Evolutionary conservation across 2,888 invertebrate genomes (phyloP).

Genomic region (Thysanoteuthis rhombus): DNA sequence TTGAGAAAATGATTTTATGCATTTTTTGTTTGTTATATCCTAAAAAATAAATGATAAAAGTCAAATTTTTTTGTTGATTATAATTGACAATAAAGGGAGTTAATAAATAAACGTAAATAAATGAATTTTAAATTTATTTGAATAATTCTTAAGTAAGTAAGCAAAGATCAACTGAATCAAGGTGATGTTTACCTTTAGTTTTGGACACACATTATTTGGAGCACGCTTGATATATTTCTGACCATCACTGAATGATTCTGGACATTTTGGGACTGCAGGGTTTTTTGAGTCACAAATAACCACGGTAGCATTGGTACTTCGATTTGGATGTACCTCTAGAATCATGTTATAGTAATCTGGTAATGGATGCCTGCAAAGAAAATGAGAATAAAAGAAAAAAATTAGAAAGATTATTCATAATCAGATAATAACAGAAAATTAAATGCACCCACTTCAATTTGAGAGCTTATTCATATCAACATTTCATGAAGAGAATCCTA

Average conservation of each 20-base stretch:
- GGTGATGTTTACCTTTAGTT: slow-evolving; percentile 44
- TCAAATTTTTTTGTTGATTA: background rate
- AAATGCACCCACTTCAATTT: background rate
- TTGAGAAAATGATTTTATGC: too few species aligned
- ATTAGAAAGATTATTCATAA: background rate
- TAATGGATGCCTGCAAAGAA: slow-evolving; percentile 56
- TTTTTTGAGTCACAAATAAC: slow-evolving; percentile 60
- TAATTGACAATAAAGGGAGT: background rate
- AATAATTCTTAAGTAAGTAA: background rate
- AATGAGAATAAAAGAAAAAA: background rate
- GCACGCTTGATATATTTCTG: slow-evolving; percentile 54
- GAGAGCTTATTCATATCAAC: background rate
- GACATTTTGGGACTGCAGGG: slow-evolving; percentile 52
- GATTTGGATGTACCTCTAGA: slow-evolving; percentile 54
- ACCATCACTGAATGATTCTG: slow-evolving; percentile 54
- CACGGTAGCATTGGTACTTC: slow-evolving; percentile 53
- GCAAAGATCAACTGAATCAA: background rate
- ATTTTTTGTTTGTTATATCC: too few species aligned
- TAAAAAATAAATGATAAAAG: background rate
- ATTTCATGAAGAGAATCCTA: background rate
- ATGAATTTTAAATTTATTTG: background rate
- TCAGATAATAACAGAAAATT: background rate
- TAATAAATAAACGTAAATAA: background rate
- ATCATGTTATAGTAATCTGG: slow-evolving; percentile 64
- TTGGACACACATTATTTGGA: slow-evolving; percentile 55